Evolutionary conservation across 2,888 invertebrate genomes (phyloP).

Genomic region (Heliconius cydno): DNA sequence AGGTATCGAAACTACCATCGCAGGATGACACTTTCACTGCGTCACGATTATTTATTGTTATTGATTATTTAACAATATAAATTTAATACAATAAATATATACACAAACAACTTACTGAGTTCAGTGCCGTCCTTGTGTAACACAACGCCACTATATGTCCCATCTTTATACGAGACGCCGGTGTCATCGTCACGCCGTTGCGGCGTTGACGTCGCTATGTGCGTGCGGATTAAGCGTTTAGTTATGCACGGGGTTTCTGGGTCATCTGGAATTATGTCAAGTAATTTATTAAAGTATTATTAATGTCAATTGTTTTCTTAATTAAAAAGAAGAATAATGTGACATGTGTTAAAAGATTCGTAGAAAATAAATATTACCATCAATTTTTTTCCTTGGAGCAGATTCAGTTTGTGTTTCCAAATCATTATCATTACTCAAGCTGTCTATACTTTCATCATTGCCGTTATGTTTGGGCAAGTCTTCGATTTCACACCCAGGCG

Average conservation of each 20-base stretch:
- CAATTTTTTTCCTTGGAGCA: slow-evolving; percentile 69
- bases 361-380: slow-evolving; percentile 54
- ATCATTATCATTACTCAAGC: slow-evolving; percentile 75
- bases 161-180: slow-evolving; percentile 59
- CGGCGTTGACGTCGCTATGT: slow-evolving; percentile 61
- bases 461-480: slow-evolving; percentile 78
- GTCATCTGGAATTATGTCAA: slow-evolving; percentile 30
- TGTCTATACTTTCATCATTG: slow-evolving; percentile 73
- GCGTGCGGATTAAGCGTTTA: slow-evolving; percentile 50
- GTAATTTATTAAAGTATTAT: too few species aligned
- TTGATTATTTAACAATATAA: background rate
- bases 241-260: slow-evolving; percentile 36
- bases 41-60: too few species aligned
- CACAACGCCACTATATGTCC: slow-evolving; percentile 74
- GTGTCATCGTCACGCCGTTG: slow-evolving; percentile 62
- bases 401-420: slow-evolving; percentile 78
- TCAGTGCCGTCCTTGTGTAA: slow-evolving; percentile 76
- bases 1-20: too few species aligned
- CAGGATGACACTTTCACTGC: too few species aligned
- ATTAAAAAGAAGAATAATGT: background rate
- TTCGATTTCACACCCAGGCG: slow-evolving; percentile 76
- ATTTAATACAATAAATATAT: background rate
- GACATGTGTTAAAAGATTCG: too few species aligned
- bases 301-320: too few species aligned
- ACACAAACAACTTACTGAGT: slow-evolving; percentile 61